Evolutionary conservation across 2,113 vertebrate genomes (phyloP).

Genomic region (Crotalus tigris): DNA sequence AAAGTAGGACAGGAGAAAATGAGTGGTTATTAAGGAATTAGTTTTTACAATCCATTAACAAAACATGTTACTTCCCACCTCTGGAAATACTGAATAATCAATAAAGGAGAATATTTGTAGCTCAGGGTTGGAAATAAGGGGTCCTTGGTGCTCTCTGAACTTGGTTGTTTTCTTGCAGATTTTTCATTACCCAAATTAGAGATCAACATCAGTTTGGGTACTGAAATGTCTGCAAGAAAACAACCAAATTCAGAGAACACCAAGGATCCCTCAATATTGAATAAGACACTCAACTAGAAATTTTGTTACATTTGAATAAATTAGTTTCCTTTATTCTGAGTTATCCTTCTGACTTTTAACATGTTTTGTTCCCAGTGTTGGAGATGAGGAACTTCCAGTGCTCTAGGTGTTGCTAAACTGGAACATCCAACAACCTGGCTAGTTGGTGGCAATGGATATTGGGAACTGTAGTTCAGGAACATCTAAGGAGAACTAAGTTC

Average conservation of each 20-base stretch:
- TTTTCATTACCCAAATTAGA: background rate
- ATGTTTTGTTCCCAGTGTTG: background rate
- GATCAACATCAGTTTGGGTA: background rate
- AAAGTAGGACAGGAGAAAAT: slow-evolving; percentile 35
- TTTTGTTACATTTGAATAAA: background rate
- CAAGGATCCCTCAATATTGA: background rate
- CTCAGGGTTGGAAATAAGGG: background rate
- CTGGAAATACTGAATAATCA: background rate
- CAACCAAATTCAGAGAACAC: background rate
- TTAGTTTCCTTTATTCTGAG: background rate
- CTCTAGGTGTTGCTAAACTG: background rate
- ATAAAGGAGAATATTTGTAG: background rate
- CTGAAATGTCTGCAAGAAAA: background rate
- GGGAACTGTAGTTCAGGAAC: background rate
- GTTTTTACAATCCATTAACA: background rate
- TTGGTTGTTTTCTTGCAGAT: background rate
- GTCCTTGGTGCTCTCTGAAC: background rate
- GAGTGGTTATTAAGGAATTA: slow-evolving; percentile 3
- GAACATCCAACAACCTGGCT: background rate
- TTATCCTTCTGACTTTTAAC: background rate
- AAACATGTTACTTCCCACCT: background rate
- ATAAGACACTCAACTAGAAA: background rate
- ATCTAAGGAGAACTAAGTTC: background rate
- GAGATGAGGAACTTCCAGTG: background rate
- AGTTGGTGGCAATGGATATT: background rate